phyloP scores from a whole-genome alignment of 2,797 vertebrate species.

The Craterocephalus amniculus region DNA sequence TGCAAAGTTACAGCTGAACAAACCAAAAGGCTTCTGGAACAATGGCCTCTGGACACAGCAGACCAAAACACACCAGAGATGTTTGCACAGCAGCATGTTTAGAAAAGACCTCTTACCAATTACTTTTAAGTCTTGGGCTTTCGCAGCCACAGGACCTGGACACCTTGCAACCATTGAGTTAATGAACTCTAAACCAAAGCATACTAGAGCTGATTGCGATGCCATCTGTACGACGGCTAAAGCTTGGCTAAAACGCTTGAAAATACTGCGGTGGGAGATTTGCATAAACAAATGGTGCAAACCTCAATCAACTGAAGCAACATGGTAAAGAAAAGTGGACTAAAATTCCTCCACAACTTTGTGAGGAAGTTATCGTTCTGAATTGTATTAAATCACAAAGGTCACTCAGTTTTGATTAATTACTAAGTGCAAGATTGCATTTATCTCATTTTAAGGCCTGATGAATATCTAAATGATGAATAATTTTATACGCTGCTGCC shows the following conservation, averaged over 20 bases:
- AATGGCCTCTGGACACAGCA: too few relatives aligned
- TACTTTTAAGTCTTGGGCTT: background rate
- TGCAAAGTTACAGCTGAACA: too few relatives aligned
- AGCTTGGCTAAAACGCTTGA: background rate
- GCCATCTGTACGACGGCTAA: background rate
- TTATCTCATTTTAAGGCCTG: background rate
- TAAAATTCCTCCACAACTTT: background rate
- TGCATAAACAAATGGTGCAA: background rate
- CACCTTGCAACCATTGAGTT: background rate
- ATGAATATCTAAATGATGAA: background rate
- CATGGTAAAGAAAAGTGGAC: background rate
- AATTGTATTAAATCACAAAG: background rate
- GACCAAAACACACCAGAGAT: background rate
- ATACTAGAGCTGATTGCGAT: too few relatives aligned
- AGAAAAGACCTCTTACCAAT: background rate
- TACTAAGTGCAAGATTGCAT: background rate
- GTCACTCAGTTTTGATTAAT: background rate
- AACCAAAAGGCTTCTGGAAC: too few relatives aligned
- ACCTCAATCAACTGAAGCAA: background rate
- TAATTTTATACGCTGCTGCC: too few relatives aligned
- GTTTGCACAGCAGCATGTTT: background rate
- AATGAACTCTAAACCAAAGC: background rate
- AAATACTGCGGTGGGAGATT: background rate
- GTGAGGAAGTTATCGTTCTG: background rate
- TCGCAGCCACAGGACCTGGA: background rate